Evolutionary conservation across 2,888 invertebrate genomes (phyloP), one percentile per base, ranked within the genome.

Genomic region (Norana najaformis): DNA sequence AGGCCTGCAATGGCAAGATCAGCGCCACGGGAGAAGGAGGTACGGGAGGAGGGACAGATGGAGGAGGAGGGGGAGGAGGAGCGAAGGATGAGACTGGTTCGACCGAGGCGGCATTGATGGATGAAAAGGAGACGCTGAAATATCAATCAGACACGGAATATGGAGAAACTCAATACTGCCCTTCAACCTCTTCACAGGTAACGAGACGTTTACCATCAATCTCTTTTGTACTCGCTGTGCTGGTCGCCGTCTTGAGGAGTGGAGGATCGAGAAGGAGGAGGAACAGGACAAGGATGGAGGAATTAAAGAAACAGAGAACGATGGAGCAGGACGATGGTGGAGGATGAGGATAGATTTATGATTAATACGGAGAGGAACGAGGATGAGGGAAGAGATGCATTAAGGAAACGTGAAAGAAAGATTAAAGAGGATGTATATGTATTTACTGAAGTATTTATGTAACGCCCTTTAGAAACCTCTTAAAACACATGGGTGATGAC

Each of bases 131-230:
- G 83, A 83, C 35, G 83, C 3, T 36, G 83, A 83, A 34, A 36
- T 83, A 35, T 83, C 83, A 34, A 83, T 83, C 83, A 83, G 83
- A 83, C 83, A 83, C 35, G 36, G 83, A 83, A 83, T 35, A 83
- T 83, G 34, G 35, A 34, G 83, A 83, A 36, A 83, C 83, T 83
- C 83, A 36, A 36, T 83, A 83, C 36, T 83, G 36, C 36, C 36
- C 83, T 34, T 83, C 83, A 83, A 36, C 36, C 83, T 83, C 35
- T 83, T 36, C 83, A 18, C 83, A 83, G 83, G 83, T 83, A 83
- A 83, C 83, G 34, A 83, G 34, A 83, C 83, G 34, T 30, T 34
- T 41, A 41, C 30, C 83, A 83, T 83, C 83, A 83, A 83, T 83
- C 83, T 36, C 83, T 83, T 35, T 83, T 36, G 83, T 36, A 83